A percentile compares a stretch with the other conserved stretches of the same genome.
Evolutionary conservation across 1,140 invertebrate genomes (phyloP).

Genomic region (Drosophila nigrodunni): DNA sequence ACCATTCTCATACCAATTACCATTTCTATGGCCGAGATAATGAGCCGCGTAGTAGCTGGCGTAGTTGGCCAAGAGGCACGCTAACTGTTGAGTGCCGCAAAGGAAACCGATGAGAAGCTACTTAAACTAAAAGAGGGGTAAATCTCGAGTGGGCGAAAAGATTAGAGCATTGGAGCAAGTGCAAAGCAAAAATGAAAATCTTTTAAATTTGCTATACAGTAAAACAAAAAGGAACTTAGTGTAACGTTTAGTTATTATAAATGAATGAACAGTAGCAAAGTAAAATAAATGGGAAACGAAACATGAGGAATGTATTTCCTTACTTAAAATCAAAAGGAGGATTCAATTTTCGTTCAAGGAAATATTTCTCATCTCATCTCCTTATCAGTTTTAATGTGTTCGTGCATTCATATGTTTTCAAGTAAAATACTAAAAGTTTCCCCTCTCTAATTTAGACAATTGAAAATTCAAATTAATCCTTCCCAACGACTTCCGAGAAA

Average conservation of each 20-base stretch:
- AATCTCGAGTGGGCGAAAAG: slow-evolving; percentile 11
- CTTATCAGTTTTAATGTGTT: too few species aligned
- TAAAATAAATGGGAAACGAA: background rate
- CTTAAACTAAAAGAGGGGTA: slow-evolving; percentile 25
- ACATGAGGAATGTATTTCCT: too few species aligned
- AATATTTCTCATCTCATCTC: too few species aligned
- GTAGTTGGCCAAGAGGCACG: slow-evolving; percentile 24
- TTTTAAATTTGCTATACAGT: too few species aligned
- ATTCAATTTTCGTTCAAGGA: too few species aligned
- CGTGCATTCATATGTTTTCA: too few species aligned
- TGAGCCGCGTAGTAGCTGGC: slow-evolving; percentile 57
- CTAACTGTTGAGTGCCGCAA: slow-evolving; percentile 41
- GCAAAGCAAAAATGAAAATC: background rate
- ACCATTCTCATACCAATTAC: slow-evolving; percentile 18
- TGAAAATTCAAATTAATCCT: too few species aligned
- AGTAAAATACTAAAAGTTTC: too few species aligned
- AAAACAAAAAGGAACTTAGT: background rate
- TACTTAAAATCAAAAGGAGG: too few species aligned
- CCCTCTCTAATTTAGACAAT: too few species aligned
- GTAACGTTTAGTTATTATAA: background rate
- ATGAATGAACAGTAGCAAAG: background rate
- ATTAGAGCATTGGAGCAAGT: slow-evolving; percentile 9
- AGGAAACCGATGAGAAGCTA: slow-evolving; percentile 30
- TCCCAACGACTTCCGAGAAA: too few species aligned
- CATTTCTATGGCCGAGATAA: slow-evolving; percentile 63